Conservation (phyloP, 2,888 invertebrate genomes). For the Hydraecia micacea region DNA sequence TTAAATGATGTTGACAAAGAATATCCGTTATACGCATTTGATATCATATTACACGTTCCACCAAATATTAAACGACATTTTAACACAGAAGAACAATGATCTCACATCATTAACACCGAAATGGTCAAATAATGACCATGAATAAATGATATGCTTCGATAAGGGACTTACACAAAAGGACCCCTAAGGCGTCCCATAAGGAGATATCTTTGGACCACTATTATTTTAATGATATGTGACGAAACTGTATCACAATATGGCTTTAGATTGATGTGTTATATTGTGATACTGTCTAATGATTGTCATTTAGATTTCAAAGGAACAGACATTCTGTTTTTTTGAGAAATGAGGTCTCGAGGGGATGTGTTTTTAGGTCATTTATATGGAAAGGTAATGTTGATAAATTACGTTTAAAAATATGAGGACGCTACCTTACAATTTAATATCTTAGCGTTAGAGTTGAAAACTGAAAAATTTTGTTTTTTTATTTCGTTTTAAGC, state of each 20-base stretch:
- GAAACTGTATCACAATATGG: constrained; percentile 84
- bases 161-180: constrained; percentile 84
- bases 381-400: constrained; percentile 42
- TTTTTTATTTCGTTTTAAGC: neutral
- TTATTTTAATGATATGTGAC: constrained; percentile 87
- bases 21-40: constrained; percentile 84
- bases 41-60: constrained; percentile 88
- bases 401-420: constrained; percentile 32
- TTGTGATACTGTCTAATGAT: constrained; percentile 69
- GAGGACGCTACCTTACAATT: neutral
- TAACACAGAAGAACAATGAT: constrained; percentile 86
- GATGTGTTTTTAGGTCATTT: constrained; percentile 60
- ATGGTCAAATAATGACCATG: constrained; percentile 91
- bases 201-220: constrained; percentile 79
- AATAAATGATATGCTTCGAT: constrained; percentile 88
- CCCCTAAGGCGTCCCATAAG: constrained; percentile 81
- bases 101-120: constrained; percentile 88
- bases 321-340: constrained; percentile 58
- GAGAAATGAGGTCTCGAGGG: constrained; percentile 50
- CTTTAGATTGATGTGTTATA: constrained; percentile 67
- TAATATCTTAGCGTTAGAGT: neutral
- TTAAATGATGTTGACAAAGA: constrained; percentile 64
- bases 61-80: constrained; percentile 82
- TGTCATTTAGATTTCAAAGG: constrained; percentile 67
- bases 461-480: no score